A percentile compares a stretch with the other conserved stretches of the same genome.
Evolutionary conservation across 37 sponge, comb jelly and placozoan genomes (phyloP).

Genomic region (Eunapius fragilis): DNA sequence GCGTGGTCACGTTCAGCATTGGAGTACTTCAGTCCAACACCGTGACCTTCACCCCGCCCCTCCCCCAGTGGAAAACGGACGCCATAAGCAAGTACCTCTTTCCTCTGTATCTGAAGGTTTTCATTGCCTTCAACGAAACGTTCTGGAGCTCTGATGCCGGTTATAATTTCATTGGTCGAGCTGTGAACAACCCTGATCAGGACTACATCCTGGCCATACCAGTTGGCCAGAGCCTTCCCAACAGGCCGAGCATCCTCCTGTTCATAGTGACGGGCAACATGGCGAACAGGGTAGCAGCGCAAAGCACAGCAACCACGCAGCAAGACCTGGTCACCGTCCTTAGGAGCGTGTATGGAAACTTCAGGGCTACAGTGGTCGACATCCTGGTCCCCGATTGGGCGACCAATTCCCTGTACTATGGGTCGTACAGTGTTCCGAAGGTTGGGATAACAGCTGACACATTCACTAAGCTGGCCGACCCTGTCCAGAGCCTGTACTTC

Average conservation of each 20-base stretch:
- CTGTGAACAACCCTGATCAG: background rate
- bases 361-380: conserved; percentile 1
- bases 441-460: conserved; percentile 3
- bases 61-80: conserved; percentile 25
- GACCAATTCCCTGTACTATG: conserved; percentile 48
- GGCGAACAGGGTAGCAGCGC: conserved; percentile 27
- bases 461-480: background rate
- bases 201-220: conserved; percentile 25
- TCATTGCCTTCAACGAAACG: background rate
- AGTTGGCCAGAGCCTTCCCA: conserved; percentile 1
- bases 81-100: conserved; percentile 18
- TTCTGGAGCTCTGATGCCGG: conserved; percentile 51
- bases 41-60: conserved; percentile 30
- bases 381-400: conserved; percentile 52
- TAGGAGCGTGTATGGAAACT: conserved; percentile 35
- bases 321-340: conserved; percentile 40
- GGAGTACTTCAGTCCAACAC: conserved; percentile 49
- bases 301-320: conserved; percentile 13
- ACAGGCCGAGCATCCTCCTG: conserved; percentile 30
- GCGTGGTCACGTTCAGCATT: conserved; percentile 58
- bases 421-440: conserved; percentile 39
- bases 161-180: background rate
- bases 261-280: conserved; percentile 33
- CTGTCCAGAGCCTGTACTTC: conserved; percentile 56
- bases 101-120: conserved; percentile 39